Evolutionary conservation across 2,113 vertebrate species (phyloP).

Genomic region (Turnix velox): DNA sequence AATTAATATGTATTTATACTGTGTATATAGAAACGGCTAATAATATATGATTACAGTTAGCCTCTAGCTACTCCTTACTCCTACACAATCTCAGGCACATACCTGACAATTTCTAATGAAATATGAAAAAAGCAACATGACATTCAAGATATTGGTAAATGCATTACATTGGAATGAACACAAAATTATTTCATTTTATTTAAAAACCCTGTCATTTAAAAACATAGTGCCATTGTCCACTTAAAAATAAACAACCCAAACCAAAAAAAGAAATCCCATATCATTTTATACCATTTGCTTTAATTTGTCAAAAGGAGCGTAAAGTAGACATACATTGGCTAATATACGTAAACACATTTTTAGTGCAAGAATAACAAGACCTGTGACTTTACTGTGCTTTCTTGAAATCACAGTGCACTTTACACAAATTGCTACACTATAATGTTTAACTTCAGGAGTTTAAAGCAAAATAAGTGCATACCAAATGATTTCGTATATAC

Average conservation of each 20-base stretch:
- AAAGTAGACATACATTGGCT: slow-evolving; percentile 82
- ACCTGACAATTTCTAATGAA: slow-evolving; percentile 77
- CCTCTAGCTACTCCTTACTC: slow-evolving; percentile 75
- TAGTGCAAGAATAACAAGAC: slow-evolving; percentile 87
- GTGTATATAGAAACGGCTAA: slow-evolving; percentile 79
- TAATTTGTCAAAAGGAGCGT: slow-evolving; percentile 72
- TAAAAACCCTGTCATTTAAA: slow-evolving; percentile 83
- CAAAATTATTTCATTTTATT: slow-evolving; percentile 70
- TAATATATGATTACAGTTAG: slow-evolving; percentile 78
- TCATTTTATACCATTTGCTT: slow-evolving; percentile 74
- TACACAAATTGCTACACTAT: slow-evolving; percentile 82
- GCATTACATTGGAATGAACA: slow-evolving; percentile 74
- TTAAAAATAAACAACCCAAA: slow-evolving; percentile 71
- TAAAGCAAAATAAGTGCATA: slow-evolving; percentile 79
- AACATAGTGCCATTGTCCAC: slow-evolving; percentile 77
- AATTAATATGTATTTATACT: slow-evolving; percentile 76
- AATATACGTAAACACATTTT: slow-evolving; percentile 84
- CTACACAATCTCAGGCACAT: slow-evolving; percentile 78
- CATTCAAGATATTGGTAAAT: slow-evolving; percentile 79
- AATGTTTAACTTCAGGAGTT: slow-evolving; percentile 74
- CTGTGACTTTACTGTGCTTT: slow-evolving; percentile 86
- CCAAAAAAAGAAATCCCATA: slow-evolving; percentile 36
- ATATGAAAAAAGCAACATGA: slow-evolving; percentile 74
- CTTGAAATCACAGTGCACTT: slow-evolving; percentile 83
- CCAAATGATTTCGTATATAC: slow-evolving; percentile 80